Evolutionary conservation across 2,113 vertebrate species (phyloP), one percentile per base, ranked within the genome.

Genomic region (Synchiropus splendidus): DNA sequence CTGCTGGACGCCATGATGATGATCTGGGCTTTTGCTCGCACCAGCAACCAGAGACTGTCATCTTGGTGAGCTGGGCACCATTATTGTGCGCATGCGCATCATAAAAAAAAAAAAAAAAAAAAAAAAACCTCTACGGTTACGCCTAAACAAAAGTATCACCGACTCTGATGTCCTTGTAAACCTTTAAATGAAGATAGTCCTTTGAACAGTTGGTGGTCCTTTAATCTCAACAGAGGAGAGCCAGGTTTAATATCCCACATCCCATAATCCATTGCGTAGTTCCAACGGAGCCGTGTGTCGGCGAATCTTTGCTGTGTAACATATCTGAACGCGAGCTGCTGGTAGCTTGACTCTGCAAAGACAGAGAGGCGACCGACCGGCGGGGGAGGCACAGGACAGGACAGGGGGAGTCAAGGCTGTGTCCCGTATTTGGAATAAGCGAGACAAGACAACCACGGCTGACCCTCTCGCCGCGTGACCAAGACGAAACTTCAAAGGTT

Each of bases 1-100:
- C 70, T 68, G 55, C 72, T 66, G 65, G 82, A 60, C 72, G 81
- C 82, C 84, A 84, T 86, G 83, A 86, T 83, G 79, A 77, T 76
- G 74, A 76, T 69, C 77, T 67, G 74, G 70, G 78, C 68, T 72
- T 82, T 73, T 78, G 80, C 79, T 73, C 72, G 81, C 83, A 81
- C 80, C 74, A 75, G 42, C 63, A 1, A 9, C 34, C 57, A 57
- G 61, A 78, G 50, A 71, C 40, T 70, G 38, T 0, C 10, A 10
- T 41, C 6, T 12, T 2, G 6, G 17, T 1, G 4, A 6, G 34
- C 13, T 16, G 42, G 31, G 30, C 16, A 32, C 6, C 10, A 0
- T 9, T 9, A 9, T 1, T 10, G 2, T 16, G 9, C 59, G 70
- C 68, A 57, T 68, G 73, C 58, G 50, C 6, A 3, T 41, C 8